These are phyloP conservation scores for Leptogaster cylindrica DNA, from an alignment of 2,888 invertebrate species.

Conservation along the genomic window DNA sequence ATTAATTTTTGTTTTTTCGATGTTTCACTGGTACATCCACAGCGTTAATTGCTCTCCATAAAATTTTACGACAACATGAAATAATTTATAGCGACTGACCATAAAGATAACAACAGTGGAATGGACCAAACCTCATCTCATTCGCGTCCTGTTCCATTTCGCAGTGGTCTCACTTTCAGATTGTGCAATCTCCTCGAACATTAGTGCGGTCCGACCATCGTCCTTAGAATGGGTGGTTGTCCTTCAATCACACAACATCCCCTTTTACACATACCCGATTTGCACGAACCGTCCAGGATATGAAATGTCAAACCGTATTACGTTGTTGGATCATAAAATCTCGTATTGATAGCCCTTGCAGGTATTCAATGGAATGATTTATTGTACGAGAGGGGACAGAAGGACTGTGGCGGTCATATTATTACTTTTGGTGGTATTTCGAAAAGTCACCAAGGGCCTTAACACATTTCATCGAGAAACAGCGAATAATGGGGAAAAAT, in stretches of 20 bases:
- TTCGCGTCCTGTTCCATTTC: not conserved
- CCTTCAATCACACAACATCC: constrained; percentile 23
- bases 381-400: constrained; percentile 3
- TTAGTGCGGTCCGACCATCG: not conserved
- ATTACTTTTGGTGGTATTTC: constrained; percentile 27
- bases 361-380: constrained; percentile 36
- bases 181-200: not conserved
- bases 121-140: not conserved
- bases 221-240: too few relatives aligned
- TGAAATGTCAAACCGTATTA: constrained; percentile 40
- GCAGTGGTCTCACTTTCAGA: not conserved
- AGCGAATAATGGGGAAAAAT: not conserved
- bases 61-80: constrained; percentile 32
- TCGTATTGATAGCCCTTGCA: constrained; percentile 33
- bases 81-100: constrained; percentile 19
- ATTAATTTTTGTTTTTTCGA: constrained; percentile 1
- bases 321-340: constrained; percentile 39
- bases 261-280: constrained; percentile 15
- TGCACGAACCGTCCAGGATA: constrained; percentile 27
- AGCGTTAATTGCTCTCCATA: constrained; percentile 18
- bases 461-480: constrained; percentile 4
- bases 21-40: not conserved
- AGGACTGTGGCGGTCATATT: constrained; percentile 5
- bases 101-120: constrained; percentile 13
- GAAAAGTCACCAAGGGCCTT: constrained; percentile 1